Percentiles rank a stretch among this genome's conserved stretches.
Evolutionary conservation across 2,888 invertebrate species (phyloP).

Genomic region (Eumerus sabulonum): DNA sequence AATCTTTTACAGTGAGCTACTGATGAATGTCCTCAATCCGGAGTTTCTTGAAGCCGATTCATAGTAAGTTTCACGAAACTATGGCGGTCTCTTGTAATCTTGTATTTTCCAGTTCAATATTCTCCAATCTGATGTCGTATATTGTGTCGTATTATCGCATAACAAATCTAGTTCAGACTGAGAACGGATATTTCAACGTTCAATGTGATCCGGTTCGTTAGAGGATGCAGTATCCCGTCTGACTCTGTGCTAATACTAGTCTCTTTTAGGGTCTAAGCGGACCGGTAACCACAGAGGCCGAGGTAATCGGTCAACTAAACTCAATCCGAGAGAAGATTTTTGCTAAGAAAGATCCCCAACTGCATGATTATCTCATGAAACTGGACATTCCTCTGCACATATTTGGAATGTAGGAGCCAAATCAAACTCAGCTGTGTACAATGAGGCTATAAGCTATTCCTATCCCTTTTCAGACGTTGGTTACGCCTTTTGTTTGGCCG

Average conservation of each 20-base stretch:
- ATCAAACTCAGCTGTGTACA: too few species aligned
- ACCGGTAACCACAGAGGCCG: slow-evolving; percentile 77
- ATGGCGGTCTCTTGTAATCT: slow-evolving; percentile 1
- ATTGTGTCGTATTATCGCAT: slow-evolving; percentile 84
- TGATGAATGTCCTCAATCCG: slow-evolving; percentile 84
- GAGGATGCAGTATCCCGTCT: neutral
- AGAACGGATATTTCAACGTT: slow-evolving; percentile 80
- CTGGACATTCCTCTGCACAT: slow-evolving; percentile 90
- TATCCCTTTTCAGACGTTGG: slow-evolving; percentile 84
- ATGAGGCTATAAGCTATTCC: neutral
- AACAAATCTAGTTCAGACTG: slow-evolving; percentile 80
- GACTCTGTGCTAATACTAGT: neutral
- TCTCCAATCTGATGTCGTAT: slow-evolving; percentile 83
- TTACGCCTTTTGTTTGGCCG: slow-evolving; percentile 89
- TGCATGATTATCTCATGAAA: slow-evolving; percentile 83
- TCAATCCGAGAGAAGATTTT: slow-evolving; percentile 83
- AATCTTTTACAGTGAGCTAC: slow-evolving; percentile 81
- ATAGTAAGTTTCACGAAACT: slow-evolving; percentile 81
- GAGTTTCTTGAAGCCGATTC: slow-evolving; percentile 88
- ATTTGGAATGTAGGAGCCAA: slow-evolving; percentile 87
- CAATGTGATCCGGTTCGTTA: slow-evolving; percentile 70
- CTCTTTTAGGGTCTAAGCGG: slow-evolving; percentile 32
- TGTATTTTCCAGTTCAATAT: slow-evolving; percentile 80
- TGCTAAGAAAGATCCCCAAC: slow-evolving; percentile 82
- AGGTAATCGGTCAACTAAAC: slow-evolving; percentile 83